phyloP scores from a whole-genome alignment of 1,140 invertebrate species.

The Drosophila repleta region DNA sequence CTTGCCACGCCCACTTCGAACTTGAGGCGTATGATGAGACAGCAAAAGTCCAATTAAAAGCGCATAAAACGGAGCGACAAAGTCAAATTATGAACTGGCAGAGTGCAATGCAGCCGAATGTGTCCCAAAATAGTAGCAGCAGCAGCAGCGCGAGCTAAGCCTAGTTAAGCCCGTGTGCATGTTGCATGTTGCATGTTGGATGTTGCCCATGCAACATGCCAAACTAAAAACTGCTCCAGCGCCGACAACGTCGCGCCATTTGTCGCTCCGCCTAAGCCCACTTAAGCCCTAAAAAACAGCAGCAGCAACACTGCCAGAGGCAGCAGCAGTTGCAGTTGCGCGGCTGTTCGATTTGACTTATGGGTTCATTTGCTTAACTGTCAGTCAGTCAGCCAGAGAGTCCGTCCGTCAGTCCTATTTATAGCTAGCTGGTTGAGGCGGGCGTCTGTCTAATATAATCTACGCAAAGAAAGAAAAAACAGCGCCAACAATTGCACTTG shows the following conservation, averaged over 20 bases:
- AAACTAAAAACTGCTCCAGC: conserved; percentile 75
- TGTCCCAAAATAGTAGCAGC: conserved; percentile 54
- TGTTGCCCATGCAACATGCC: conserved; percentile 49
- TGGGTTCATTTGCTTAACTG: conserved; percentile 80
- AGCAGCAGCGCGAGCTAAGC: conserved; percentile 60
- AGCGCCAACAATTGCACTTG: conserved; percentile 9
- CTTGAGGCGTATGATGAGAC: conserved; percentile 28
- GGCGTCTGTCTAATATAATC: conserved; percentile 12
- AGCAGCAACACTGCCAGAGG: conserved; percentile 51
- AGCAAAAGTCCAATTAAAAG: conserved; percentile 49
- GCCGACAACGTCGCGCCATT: conserved; percentile 64
- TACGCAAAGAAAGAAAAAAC: background rate
- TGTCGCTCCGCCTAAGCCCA: conserved; percentile 75
- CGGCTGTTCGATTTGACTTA: conserved; percentile 79
- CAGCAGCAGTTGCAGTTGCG: conserved; percentile 7
- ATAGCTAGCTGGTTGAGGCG: conserved; percentile 39
- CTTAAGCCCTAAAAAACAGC: conserved; percentile 80
- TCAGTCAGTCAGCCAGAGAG: conserved; percentile 46
- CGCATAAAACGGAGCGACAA: conserved; percentile 41
- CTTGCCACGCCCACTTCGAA: conserved; percentile 31
- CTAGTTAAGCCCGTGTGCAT: conserved; percentile 75
- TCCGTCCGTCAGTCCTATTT: conserved; percentile 48
- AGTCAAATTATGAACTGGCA: conserved; percentile 57
- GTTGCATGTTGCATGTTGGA: conserved; percentile 57
- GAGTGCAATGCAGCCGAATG: conserved; percentile 11